A percentile compares a stretch with the other conserved stretches of the same genome.
phyloP scores from a whole-genome alignment of 2,888 invertebrate genomes.

The Gymnoscelis rufifasciata region DNA sequence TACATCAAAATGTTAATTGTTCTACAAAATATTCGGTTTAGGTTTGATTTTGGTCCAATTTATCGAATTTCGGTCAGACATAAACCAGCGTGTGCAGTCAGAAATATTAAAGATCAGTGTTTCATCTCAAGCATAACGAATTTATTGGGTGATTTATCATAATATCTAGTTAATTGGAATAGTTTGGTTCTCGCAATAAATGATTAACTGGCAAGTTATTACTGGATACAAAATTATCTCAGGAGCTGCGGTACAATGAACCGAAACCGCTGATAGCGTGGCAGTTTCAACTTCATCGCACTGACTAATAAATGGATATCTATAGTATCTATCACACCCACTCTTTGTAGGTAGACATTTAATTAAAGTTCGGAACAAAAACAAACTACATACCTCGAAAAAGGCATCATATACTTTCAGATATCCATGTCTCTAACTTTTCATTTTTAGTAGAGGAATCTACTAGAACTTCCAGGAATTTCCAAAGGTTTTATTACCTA shows the following conservation, averaged over 20 bases:
- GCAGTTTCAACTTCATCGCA: constrained; percentile 37
- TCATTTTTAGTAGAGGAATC: too few species aligned
- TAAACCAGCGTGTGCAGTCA: too few species aligned
- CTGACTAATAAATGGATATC: constrained; percentile 28
- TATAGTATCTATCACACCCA: not conserved
- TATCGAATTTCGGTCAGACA: too few species aligned
- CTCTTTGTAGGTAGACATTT: not conserved
- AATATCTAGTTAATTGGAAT: too few species aligned
- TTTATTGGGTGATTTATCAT: too few species aligned
- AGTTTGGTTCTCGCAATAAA: constrained; percentile 5
- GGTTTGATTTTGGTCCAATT: too few species aligned
- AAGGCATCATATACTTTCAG: too few species aligned
- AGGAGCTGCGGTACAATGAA: constrained; percentile 35
- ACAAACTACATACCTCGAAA: not conserved
- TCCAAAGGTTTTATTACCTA: not conserved
- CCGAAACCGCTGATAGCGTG: constrained; percentile 38
- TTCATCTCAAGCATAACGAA: too few species aligned
- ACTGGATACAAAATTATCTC: constrained; percentile 29
- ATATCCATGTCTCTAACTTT: too few species aligned
- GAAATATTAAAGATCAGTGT: too few species aligned
- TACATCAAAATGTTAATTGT: too few species aligned
- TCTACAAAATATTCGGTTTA: too few species aligned
- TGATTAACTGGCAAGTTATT: constrained; percentile 20
- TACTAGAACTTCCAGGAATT: not conserved
- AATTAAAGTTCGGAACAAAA: not conserved